A percentile compares a stretch with the other conserved stretches of the same genome.
Conservation (phyloP, 2,797 vertebrate genomes). For the Heliangelus exortis region DNA sequence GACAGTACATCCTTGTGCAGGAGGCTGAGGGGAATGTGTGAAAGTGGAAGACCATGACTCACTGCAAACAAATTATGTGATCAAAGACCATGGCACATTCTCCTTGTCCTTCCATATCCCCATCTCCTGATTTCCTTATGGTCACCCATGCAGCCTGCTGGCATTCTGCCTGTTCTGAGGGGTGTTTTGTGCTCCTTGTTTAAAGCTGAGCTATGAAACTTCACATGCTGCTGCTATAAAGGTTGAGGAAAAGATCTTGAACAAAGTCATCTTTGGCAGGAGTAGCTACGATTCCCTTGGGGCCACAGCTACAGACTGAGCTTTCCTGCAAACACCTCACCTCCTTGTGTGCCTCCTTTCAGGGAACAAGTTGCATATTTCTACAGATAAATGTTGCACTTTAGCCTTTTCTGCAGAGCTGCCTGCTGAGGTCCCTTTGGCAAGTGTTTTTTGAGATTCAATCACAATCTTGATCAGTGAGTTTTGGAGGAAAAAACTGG, state of each 20-base stretch:
- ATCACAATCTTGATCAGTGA: neutral
- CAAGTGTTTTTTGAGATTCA: neutral
- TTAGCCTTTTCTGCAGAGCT: neutral
- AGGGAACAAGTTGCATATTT: neutral
- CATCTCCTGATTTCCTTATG: neutral
- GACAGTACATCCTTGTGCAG: neutral
- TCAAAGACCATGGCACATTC: neutral
- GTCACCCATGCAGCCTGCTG: neutral
- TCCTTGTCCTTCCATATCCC: neutral
- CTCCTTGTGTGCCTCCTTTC: accelerated
- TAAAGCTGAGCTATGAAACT: neutral
- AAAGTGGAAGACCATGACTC: conserved; percentile 29
- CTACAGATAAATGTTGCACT: neutral
- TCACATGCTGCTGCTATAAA: neutral
- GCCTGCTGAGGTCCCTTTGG: neutral
- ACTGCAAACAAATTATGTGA: conserved; percentile 8
- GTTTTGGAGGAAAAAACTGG: neutral
- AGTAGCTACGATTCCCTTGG: neutral
- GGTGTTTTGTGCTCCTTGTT: neutral
- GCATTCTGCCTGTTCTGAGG: neutral
- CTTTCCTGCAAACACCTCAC: neutral
- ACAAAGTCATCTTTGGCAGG: neutral
- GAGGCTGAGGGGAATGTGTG: neutral
- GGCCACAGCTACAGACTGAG: neutral
- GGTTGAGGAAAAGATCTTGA: neutral